These are phyloP conservation scores for Spilosoma lubricipeda DNA, from an alignment of 2,888 invertebrate species.

Conservation along the genomic window DNA sequence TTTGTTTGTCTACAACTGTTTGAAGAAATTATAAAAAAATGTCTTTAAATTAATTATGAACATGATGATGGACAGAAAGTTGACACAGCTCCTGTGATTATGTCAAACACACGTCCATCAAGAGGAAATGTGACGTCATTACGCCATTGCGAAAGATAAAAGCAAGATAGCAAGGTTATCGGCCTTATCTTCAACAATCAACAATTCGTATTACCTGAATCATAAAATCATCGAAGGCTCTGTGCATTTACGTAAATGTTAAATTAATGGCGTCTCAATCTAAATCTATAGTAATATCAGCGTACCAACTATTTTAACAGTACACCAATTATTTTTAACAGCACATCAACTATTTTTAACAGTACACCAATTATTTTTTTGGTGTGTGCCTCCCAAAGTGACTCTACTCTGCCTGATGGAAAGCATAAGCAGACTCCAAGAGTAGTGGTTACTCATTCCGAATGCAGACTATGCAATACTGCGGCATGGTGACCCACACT, in stretches of 20 bases:
- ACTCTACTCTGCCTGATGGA: too few species aligned
- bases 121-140: background rate
- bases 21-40: background rate
- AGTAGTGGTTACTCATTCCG: too few species aligned
- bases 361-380: too few species aligned
- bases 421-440: too few species aligned
- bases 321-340: too few species aligned
- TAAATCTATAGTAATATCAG: background rate
- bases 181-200: conserved; percentile 6
- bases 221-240: background rate
- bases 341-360: too few species aligned
- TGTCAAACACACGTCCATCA: conserved; percentile 9
- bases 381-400: too few species aligned
- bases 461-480: too few species aligned
- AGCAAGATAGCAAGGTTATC: background rate
- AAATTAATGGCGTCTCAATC: background rate
- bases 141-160: conserved; percentile 7
- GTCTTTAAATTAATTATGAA: background rate
- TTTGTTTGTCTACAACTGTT: background rate
- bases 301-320: too few species aligned
- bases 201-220: background rate
- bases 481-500: too few species aligned
- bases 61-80: conserved; percentile 2
- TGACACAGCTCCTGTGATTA: conserved; percentile 11
- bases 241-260: background rate